These are phyloP conservation scores for Furcula furcula DNA, from an alignment of 2,888 invertebrate genomes.

Conservation along the genomic window DNA sequence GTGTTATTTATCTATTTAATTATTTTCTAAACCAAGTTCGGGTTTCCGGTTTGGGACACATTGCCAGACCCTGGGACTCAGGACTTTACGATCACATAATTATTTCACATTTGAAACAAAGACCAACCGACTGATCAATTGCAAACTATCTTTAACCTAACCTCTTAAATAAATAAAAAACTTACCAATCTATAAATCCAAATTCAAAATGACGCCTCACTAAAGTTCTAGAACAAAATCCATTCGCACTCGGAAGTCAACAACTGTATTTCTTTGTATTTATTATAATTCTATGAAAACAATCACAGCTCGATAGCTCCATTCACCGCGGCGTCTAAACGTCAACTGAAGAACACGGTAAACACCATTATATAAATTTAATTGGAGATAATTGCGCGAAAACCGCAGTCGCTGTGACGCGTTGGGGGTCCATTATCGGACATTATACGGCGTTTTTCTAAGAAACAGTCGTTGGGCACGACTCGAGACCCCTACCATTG, in stretches of 20 bases:
- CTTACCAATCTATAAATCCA: slow-evolving; percentile 13
- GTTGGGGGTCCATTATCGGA: slow-evolving; percentile 40
- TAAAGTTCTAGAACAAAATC: slow-evolving; percentile 8
- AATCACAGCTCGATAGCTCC: slow-evolving; percentile 9
- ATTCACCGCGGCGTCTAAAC: slow-evolving; percentile 33
- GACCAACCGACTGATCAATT: no score
- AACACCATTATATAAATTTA: slow-evolving; percentile 69
- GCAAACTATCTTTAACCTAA: neutral
- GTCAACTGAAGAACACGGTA: slow-evolving; percentile 56
- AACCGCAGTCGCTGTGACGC: slow-evolving; percentile 56
- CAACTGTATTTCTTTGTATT: no score
- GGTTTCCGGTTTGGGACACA: no score
- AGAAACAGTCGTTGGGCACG: slow-evolving; percentile 39
- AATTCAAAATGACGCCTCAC: slow-evolving; percentile 14
- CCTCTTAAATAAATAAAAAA: neutral
- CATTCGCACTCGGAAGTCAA: neutral
- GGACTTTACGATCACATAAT: no score
- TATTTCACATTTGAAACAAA: no score
- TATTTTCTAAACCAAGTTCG: no score
- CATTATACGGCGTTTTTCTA: slow-evolving; percentile 38
- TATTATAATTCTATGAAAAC: no score
- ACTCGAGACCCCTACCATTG: slow-evolving; percentile 9
- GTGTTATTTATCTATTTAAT: no score
- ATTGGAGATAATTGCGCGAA: slow-evolving; percentile 67
- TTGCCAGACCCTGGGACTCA: no score